These are phyloP conservation scores for Notarius lentiginosus DNA, from an alignment of 2,113 vertebrate species.

Conservation along the genomic window DNA sequence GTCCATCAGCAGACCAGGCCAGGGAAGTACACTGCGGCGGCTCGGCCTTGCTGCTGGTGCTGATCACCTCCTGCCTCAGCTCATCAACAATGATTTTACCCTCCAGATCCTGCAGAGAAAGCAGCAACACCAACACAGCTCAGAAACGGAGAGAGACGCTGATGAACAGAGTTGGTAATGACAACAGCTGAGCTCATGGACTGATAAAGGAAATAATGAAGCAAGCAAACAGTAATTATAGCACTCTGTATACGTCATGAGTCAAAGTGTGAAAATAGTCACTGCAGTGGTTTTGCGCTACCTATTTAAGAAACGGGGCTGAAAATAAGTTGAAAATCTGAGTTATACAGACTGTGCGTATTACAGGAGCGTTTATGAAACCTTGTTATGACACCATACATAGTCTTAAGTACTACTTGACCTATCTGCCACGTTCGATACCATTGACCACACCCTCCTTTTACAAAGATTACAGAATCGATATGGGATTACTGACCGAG, in stretches of 20 bases:
- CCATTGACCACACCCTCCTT: too few relatives aligned
- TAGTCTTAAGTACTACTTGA: too few relatives aligned
- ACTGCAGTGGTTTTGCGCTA: too few relatives aligned
- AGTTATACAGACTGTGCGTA: not conserved
- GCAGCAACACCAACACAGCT: not conserved
- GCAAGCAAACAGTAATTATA: not conserved
- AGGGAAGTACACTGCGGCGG: conserved; percentile 92
- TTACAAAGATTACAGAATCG: too few relatives aligned
- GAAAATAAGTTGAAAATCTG: not conserved
- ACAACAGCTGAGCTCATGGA: not conserved
- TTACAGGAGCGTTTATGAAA: not conserved
- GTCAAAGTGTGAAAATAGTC: not conserved
- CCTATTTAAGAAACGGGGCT: too few relatives aligned
- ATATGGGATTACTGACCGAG: too few relatives aligned
- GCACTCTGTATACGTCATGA: not conserved
- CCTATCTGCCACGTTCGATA: too few relatives aligned
- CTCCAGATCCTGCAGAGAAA: conserved; percentile 83
- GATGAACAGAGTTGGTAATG: not conserved
- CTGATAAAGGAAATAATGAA: not conserved
- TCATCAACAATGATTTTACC: conserved; percentile 97
- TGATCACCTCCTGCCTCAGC: conserved; percentile 96
- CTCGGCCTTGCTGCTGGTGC: conserved; percentile 95
- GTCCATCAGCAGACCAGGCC: conserved; percentile 97
- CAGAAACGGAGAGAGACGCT: not conserved
- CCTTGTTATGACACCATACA: not conserved